A percentile compares a stretch with the other conserved stretches of the same genome.
Evolutionary conservation across 2,113 vertebrate genomes (phyloP).

Genomic region (Antechinus flavipes): DNA sequence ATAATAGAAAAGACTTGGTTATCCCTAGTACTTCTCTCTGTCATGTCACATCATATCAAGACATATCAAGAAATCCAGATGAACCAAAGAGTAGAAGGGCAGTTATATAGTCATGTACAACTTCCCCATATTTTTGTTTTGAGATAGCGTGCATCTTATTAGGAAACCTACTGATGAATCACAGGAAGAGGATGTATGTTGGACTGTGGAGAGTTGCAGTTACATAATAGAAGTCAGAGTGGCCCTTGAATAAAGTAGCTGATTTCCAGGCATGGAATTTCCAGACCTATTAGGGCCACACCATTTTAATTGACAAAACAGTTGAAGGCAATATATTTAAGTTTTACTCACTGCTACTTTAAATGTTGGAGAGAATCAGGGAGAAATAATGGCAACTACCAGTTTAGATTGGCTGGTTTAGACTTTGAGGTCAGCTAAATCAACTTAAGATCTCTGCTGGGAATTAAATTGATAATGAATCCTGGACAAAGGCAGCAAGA

Average conservation of each 20-base stretch:
- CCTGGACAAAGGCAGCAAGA: background rate
- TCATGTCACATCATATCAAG: no score
- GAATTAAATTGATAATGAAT: background rate
- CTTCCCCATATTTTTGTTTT: background rate
- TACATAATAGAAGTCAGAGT: background rate
- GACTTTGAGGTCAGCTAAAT: background rate
- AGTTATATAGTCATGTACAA: background rate
- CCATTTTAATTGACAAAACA: no score
- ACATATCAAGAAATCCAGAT: no score
- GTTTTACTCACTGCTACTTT: background rate
- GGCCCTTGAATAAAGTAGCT: no score
- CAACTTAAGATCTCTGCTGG: background rate
- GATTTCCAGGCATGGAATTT: no score
- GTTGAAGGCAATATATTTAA: background rate
- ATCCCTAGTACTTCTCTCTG: no score
- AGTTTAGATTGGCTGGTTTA: background rate
- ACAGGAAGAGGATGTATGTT: background rate
- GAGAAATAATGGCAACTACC: background rate
- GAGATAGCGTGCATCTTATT: background rate
- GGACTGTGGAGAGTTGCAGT: background rate
- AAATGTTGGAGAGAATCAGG: background rate
- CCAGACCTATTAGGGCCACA: no score
- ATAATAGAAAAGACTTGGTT: no score
- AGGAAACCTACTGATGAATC: background rate
- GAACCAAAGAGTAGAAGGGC: no score